Evolutionary conservation across 2,113 vertebrate species (phyloP), one percentile per base, ranked within the genome.

Genomic region (Callaeas wilsoni): DNA sequence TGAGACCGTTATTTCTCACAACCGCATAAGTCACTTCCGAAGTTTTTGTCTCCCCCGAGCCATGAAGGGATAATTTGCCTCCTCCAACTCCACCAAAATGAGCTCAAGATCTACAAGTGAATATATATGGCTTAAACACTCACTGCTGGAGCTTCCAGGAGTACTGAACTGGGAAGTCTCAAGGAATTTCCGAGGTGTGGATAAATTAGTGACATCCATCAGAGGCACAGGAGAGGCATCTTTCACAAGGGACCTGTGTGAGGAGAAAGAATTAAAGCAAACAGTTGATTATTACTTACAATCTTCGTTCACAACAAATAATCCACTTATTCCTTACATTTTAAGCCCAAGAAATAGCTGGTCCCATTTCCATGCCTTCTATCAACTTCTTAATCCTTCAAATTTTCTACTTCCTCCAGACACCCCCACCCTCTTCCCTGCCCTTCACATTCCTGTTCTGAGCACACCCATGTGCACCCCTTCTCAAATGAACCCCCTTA

Each of bases 141-240:
- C 98, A 99, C 99, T 97, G 93, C 97, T 98, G 53, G 96, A 94
- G 90, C 95, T 96, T 84, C 98, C 98, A 26, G 98, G 98, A 90
- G 98, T 98, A 67, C 98, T 96, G 94, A 98, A 99, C 92, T 99
- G 99, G 47, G 99, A 98, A 6, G 98, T 93, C 75, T 99, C 99
- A 6, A 99, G 95, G 90, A 99, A 98, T 92, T 99, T 99, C 41
- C 99, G 98, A 74, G 99, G 99, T 7, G 99, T 99, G 30, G 99
- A 98, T 89, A 99, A 95, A 86, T 98, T 98, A 62, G 99, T 98
- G n/a, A 99, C 98, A 35, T 99, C 99, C 94, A 99, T 97, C 78
- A 97, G 94, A 67, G 99, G 98, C 55, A 98, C 96, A 1, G 98
- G 97, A 90, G 99, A 98, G 6, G 96, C 42, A 16, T 99, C 99